phyloP scores from a whole-genome alignment of 2,888 invertebrate genomes.

The Thereva unica region DNA sequence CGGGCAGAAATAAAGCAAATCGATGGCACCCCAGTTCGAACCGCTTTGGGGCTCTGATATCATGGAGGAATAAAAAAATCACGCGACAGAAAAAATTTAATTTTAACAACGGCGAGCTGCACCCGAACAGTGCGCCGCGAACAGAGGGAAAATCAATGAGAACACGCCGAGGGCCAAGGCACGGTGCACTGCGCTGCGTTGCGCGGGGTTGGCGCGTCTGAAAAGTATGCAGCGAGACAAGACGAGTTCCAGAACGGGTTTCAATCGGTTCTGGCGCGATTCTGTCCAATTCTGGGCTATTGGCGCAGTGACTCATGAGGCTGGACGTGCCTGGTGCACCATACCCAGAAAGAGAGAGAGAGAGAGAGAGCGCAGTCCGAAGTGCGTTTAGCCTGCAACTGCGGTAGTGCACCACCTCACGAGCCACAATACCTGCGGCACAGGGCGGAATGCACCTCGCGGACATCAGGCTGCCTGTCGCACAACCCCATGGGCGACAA shows the following conservation, averaged over 20 bases:
- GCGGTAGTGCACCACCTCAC: background rate
- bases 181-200: background rate
- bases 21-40: conserved; percentile 27
- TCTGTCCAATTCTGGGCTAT: too few relatives aligned
- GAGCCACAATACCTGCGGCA: background rate
- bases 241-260: conserved; percentile 28
- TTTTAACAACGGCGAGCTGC: conserved; percentile 23
- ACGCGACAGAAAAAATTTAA: conserved; percentile 21
- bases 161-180: conserved; percentile 10
- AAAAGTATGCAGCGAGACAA: conserved; percentile 31
- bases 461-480: conserved; percentile 5
- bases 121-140: conserved; percentile 20
- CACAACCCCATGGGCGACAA: background rate
- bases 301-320: conserved; percentile 20
- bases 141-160: conserved; percentile 25
- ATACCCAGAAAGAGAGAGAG: background rate
- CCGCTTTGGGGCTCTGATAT: conserved; percentile 28
- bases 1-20: conserved; percentile 25
- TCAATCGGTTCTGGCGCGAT: conserved; percentile 12
- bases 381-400: too few relatives aligned
- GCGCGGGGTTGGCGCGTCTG: conserved; percentile 8
- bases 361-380: too few relatives aligned
- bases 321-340: conserved; percentile 20
- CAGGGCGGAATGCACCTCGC: background rate
- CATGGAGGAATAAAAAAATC: conserved; percentile 17